Conservation (phyloP, 2,888 invertebrate genomes). For the Ceraclea dissimilis region DNA sequence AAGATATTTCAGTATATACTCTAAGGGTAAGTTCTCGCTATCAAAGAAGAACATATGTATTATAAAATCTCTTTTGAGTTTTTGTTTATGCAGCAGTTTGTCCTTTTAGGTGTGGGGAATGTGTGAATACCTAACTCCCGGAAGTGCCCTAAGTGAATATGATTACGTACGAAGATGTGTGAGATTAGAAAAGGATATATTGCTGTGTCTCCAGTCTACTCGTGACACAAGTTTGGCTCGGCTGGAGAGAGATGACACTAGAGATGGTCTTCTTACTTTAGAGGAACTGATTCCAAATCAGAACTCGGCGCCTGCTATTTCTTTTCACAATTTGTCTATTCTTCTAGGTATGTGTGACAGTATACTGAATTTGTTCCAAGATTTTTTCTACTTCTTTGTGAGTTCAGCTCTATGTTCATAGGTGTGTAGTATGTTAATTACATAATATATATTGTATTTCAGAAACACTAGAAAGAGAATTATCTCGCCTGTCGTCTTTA, state of each 20-base stretch:
- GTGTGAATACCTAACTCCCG: constrained; percentile 80
- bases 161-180: constrained; percentile 92
- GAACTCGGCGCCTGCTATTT: constrained; percentile 65
- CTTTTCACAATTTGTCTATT: constrained; percentile 78
- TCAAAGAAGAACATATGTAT: too few species aligned
- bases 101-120: constrained; percentile 69
- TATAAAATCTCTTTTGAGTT: neutral
- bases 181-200: constrained; percentile 83
- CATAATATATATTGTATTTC: constrained; percentile 17
- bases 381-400: too few species aligned
- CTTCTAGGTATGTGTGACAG: constrained; percentile 59
- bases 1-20: constrained; percentile 60
- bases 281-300: constrained; percentile 72
- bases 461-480: constrained; percentile 78
- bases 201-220: constrained; percentile 58
- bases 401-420: too few species aligned
- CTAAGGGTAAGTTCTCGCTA: constrained; percentile 40
- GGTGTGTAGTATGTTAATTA: too few species aligned
- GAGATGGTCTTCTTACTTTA: constrained; percentile 64
- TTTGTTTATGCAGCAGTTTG: constrained; percentile 1
- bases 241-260: constrained; percentile 73
- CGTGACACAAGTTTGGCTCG: constrained; percentile 63
- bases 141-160: constrained; percentile 78
- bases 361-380: neutral
- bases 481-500: constrained; percentile 65